Base-by-base conservation (phyloP, 2,888 invertebrate genomes). In the Amblyjoppa proteus region DNA sequence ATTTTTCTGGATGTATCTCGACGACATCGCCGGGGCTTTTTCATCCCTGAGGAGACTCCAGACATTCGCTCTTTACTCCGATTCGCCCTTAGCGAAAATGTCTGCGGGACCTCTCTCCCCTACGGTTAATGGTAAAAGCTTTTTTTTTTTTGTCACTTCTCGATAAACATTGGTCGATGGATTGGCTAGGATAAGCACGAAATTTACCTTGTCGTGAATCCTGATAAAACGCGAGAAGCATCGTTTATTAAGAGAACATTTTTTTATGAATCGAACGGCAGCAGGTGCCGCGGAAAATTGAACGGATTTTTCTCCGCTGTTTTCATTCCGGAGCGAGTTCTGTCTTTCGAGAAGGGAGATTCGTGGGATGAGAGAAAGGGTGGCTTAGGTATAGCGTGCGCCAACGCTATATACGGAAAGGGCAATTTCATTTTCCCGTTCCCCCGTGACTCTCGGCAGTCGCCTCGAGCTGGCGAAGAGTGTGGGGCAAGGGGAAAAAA, bases 401-500 rank as follows among this genome's bases (percentile, higher is more conserved):
- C 20, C 20, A 13, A 69, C 70, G 41, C 61, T 25, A 51, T 61
- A 61, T 74, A 68, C 51, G 78, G 56, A 64, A 83, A 83, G 68
- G 68, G 73, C 76, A 80, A 85, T 83, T 80, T 80, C 80, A 61
- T 85, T 71, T 76, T 85, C 81, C 76, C 71, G 49, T 73, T 73
- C 66, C 71, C 76, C 16, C 68, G 70, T 73, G 78, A 34, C 41
- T 58, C 69, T 70, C 71, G 25, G 73, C 49, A 45, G 53, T 16
- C 56, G 3, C 45, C 61, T n/a, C 58, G 31, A 76, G 75, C 31
- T 49, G 51, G 13, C 4, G 66, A 74, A 68, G 70, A 38, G 16
- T 53, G 53, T 56, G 56, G 11, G 61, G 74, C 45, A 66, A 28
- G 34, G 58, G 38, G 31, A 53, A 45, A 75, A 64, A 38, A 53